phyloP scores from a whole-genome alignment of 2,888 invertebrate genomes.

The Lasius fuliginosus region DNA sequence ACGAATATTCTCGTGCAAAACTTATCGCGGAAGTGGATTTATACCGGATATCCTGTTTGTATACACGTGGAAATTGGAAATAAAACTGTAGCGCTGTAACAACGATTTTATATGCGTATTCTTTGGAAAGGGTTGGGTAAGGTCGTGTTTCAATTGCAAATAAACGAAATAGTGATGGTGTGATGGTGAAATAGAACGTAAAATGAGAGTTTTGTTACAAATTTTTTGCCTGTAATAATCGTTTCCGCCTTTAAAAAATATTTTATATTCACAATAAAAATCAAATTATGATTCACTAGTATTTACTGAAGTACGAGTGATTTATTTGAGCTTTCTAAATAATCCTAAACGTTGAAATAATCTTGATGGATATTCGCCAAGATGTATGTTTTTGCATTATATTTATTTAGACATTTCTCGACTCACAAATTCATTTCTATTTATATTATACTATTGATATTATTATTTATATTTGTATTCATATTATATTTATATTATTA shows the following conservation, averaged over 20 bases:
- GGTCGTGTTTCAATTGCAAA: constrained; percentile 38
- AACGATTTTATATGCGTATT: constrained; percentile 43
- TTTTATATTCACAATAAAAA: not conserved
- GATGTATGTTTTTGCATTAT: not conserved
- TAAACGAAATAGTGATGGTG: constrained; percentile 21
- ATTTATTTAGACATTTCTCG: not conserved
- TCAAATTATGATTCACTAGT: constrained; percentile 1
- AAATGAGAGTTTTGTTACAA: constrained; percentile 27
- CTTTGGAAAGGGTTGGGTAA: constrained; percentile 18
- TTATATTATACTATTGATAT: not conserved
- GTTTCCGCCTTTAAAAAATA: not conserved
- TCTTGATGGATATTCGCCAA: not conserved
- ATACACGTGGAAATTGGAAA: constrained; percentile 43
- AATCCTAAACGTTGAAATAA: not conserved
- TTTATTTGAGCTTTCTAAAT: constrained; percentile 8
- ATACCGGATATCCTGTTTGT: constrained; percentile 30
- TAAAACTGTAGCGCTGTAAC: constrained; percentile 38
- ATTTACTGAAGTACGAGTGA: not conserved
- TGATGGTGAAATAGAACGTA: not conserved
- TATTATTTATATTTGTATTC: not conserved
- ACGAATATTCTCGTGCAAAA: constrained; percentile 35
- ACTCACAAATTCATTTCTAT: not conserved
- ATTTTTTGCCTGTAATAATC: constrained; percentile 1
- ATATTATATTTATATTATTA: constrained; percentile 10
- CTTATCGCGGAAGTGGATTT: constrained; percentile 37